phyloP scores from a whole-genome alignment of 1,140 invertebrate genomes.

The Pseudomyrmex flavicornis region DNA sequence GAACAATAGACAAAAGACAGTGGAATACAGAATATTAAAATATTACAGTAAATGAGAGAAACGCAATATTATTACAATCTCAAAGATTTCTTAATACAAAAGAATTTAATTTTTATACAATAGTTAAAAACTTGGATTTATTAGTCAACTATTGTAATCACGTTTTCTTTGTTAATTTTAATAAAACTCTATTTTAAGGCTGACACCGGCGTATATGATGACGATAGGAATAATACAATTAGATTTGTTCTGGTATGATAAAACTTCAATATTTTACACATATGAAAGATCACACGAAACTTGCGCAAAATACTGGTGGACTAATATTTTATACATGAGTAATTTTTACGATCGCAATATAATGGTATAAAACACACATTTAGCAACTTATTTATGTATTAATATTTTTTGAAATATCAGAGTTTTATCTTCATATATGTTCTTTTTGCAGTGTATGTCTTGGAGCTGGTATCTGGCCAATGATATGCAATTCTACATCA shows the following conservation, averaged over 20 bases:
- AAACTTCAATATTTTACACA: conserved; percentile 84
- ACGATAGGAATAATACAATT: conserved; percentile 85
- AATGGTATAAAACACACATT: conserved; percentile 79
- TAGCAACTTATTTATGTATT: not conserved
- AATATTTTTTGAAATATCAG: not conserved
- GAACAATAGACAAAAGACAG: conserved; percentile 17
- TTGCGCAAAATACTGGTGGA: conserved; percentile 88
- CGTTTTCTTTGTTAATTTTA: not conserved
- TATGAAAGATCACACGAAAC: conserved; percentile 83
- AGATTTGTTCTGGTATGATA: conserved; percentile 83
- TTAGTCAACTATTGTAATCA: no score
- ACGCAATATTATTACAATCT: not conserved
- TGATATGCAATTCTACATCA: conserved; percentile 92
- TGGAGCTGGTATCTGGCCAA: conserved; percentile 94
- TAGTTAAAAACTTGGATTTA: no score
- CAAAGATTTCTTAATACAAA: no score
- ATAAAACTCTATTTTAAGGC: conserved; percentile 74
- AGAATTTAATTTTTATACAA: no score
- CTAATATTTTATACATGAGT: conserved; percentile 88
- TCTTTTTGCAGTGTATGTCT: conserved; percentile 88
- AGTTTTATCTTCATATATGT: not conserved
- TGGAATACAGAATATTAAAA: not conserved
- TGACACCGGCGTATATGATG: conserved; percentile 85
- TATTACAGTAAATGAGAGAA: not conserved
- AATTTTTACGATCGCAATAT: conserved; percentile 86